phyloP scores from a whole-genome alignment of 2,888 invertebrate genomes.

The Leptinotarsa tumamoca region DNA sequence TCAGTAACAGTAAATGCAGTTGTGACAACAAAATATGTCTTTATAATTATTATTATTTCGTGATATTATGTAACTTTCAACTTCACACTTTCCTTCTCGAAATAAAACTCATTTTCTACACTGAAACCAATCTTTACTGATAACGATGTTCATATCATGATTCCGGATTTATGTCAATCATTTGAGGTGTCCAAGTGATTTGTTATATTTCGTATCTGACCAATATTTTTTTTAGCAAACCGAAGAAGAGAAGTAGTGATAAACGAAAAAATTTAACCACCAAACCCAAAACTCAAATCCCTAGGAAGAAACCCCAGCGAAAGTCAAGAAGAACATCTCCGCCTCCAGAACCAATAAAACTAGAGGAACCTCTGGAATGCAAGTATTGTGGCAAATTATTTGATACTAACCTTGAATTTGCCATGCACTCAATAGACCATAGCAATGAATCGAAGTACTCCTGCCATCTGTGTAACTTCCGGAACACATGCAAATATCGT shows the following conservation, averaged over 20 bases:
- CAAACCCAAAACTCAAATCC: slow-evolving; percentile 7
- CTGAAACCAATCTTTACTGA: no score
- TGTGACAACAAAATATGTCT: no score
- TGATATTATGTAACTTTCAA: no score
- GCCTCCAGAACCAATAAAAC: slow-evolving; percentile 31
- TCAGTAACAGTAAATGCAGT: no score
- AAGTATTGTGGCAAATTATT: slow-evolving; percentile 25
- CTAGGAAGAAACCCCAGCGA: slow-evolving; percentile 6
- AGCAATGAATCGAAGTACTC: slow-evolving; percentile 37
- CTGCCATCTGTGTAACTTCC: slow-evolving; percentile 47
- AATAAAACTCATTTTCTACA: no score
- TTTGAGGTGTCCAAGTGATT: not conserved
- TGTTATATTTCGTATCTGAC: not conserved
- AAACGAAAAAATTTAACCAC: slow-evolving; percentile 6
- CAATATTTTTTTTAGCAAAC: slow-evolving; percentile 8
- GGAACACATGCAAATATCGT: slow-evolving; percentile 54
- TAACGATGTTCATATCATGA: no score
- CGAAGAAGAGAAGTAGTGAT: not conserved
- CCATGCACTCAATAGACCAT: slow-evolving; percentile 39
- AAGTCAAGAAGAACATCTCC: slow-evolving; percentile 24
- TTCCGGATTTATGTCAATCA: no score
- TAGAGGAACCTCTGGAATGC: slow-evolving; percentile 34
- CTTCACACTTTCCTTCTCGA: no score
- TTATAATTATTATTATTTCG: no score
- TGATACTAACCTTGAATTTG: slow-evolving; percentile 37